Evolutionary conservation across 2,888 invertebrate genomes (phyloP), one percentile per base, ranked within the genome.

Genomic region (Panzeria rudis): DNA sequence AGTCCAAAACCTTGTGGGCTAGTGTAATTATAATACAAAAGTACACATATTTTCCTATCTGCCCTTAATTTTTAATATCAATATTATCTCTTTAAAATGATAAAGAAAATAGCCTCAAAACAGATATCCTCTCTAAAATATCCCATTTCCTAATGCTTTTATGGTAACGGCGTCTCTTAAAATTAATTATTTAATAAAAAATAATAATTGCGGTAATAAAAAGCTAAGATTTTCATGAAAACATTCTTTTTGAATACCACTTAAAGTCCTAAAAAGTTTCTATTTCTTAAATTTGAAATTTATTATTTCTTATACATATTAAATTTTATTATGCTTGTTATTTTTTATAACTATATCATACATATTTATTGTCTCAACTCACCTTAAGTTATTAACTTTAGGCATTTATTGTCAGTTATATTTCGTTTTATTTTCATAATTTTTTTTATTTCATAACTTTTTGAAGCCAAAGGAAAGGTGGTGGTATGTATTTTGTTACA

Each of bases 301-400:
- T 20, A 17, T 20, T 56, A 20, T 66, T 44, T 20, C 13, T 17
- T 8, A 50, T n/a, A n/a, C n/a, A n/a, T 15, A 35, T 47, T 5
- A 38, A 38, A 17, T 41, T 44, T 29, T 59, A 44, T 56, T 41
- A 44, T 0, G 2, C 25, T 38, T 44, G 44, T 76, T 56, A 23
- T 59, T 32, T 54, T 41, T 44, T 71, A 59, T 47, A 20, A 9
- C n/a, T n/a, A 1, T 44, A 3, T 35, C 11, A 20, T 29, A n/a
- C 17, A 41, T 64, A 47, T 80, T 50, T 73, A 72, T 72, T 73
- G 56, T 41, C 54, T 54, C 59, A 7, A 38, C 20, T 66, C 59
- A 59, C 56, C 62, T 72, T 68, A 73, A 73, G 38, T 73, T 80
- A 80, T 66, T 73, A 80, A 80, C 73, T 81, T 66, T 75, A 81